phyloP scores from a whole-genome alignment of 2,113 vertebrate species.

The Tachysurus vachellii region DNA sequence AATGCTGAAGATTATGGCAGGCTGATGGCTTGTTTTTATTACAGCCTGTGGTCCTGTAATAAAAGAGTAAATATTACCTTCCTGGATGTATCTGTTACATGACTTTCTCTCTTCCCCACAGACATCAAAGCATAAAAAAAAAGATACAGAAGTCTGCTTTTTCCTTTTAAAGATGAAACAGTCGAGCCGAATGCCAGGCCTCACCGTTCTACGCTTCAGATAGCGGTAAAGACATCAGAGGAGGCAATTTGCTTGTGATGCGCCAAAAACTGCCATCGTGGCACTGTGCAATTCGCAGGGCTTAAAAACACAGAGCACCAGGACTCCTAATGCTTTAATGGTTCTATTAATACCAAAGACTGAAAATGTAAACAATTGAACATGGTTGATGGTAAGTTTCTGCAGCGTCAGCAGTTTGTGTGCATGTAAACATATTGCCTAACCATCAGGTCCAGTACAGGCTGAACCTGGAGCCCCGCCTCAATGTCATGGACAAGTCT shows the following conservation, averaged over 20 bases:
- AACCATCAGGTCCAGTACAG: background rate
- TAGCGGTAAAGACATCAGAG: slow-evolving; percentile 69
- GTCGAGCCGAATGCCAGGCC: slow-evolving; percentile 51
- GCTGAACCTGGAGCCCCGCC: background rate
- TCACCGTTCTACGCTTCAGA: slow-evolving; percentile 58
- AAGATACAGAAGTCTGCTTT: slow-evolving; percentile 50
- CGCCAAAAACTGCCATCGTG: slow-evolving; percentile 54
- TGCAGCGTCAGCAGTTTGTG: background rate
- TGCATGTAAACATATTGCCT: background rate
- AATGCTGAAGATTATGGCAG: slow-evolving; percentile 53
- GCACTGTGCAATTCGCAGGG: slow-evolving; percentile 55
- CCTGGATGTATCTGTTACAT: slow-evolving; percentile 42
- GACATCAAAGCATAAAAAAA: slow-evolving; percentile 56
- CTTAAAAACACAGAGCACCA: slow-evolving; percentile 62
- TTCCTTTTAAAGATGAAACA: slow-evolving; percentile 65
- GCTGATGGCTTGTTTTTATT: slow-evolving; percentile 22
- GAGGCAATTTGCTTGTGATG: slow-evolving; percentile 64
- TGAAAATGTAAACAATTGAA: slow-evolving; percentile 59
- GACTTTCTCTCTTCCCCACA: slow-evolving; percentile 56
- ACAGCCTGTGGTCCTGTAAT: slow-evolving; percentile 34
- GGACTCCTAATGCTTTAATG: slow-evolving; percentile 53
- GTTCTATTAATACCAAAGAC: background rate
- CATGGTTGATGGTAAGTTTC: background rate
- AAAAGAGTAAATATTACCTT: slow-evolving; percentile 53
- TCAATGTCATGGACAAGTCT: background rate